Conservation (phyloP, 2,888 invertebrate genomes). For the Drosophila eohydei region DNA sequence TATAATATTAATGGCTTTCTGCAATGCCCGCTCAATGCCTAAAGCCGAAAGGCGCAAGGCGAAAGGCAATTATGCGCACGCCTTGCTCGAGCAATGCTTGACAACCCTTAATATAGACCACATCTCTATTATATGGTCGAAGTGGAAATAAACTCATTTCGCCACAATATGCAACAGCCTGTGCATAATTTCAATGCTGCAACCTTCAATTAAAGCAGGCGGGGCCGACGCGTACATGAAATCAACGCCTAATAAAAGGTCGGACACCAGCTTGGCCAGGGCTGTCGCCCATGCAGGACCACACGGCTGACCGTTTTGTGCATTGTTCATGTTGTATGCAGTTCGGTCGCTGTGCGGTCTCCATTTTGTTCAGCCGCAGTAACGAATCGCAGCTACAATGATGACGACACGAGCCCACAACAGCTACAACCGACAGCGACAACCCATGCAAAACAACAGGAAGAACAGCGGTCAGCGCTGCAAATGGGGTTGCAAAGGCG, state of each 20-base stretch:
- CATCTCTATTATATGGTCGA: slow-evolving; percentile 9
- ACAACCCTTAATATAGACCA: slow-evolving; percentile 11
- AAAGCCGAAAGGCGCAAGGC: background rate
- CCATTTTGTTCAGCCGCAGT: slow-evolving; percentile 57
- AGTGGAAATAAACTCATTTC: slow-evolving; percentile 22
- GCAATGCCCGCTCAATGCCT: background rate
- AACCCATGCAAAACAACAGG: slow-evolving; percentile 55
- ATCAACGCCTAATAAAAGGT: slow-evolving; percentile 58
- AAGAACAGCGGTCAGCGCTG: slow-evolving; percentile 50
- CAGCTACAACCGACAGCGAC: slow-evolving; percentile 21
- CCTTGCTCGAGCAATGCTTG: background rate
- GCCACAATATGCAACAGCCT: slow-evolving; percentile 60
- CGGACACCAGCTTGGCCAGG: slow-evolving; percentile 37
- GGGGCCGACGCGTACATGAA: slow-evolving; percentile 28
- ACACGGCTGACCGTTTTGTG: slow-evolving; percentile 25
- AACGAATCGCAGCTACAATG: slow-evolving; percentile 21
- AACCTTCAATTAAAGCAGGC: slow-evolving; percentile 64
- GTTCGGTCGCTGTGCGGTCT: slow-evolving; percentile 67
- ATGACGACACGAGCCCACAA: slow-evolving; percentile 31
- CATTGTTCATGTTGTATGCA: slow-evolving; percentile 73
- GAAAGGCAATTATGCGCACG: slow-evolving; percentile 29
- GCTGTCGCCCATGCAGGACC: slow-evolving; percentile 13
- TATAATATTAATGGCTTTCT: background rate
- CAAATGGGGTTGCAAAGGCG: slow-evolving; percentile 22
- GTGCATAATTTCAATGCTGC: slow-evolving; percentile 59